These are phyloP conservation scores for Brachionichthys hirsutus DNA, from an alignment of 2,113 vertebrate genomes.

Conservation along the genomic window DNA sequence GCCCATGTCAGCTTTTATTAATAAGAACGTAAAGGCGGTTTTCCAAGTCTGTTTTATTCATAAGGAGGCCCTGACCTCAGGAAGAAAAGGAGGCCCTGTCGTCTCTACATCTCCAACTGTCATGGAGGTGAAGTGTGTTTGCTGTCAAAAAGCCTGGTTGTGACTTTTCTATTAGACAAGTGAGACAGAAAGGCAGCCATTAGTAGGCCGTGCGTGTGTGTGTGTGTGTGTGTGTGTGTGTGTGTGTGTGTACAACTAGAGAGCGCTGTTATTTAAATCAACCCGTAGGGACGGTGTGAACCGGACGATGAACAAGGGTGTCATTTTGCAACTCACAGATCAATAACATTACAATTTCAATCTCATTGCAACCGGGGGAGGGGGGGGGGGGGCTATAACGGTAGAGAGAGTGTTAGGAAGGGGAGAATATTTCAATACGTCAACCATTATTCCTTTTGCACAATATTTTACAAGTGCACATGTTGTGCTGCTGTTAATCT, in stretches of 20 bases:
- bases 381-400: neutral
- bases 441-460: slow-evolving; percentile 16
- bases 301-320: slow-evolving; percentile 17
- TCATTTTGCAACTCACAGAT: slow-evolving; percentile 46
- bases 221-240: neutral
- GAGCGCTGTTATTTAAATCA: neutral
- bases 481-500: slow-evolving; percentile 23
- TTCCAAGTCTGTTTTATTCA: too few relatives aligned
- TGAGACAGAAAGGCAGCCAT: too few relatives aligned
- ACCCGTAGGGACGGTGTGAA: neutral
- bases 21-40: too few relatives aligned
- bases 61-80: too few relatives aligned
- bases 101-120: too few relatives aligned
- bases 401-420: neutral
- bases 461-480: slow-evolving; percentile 1
- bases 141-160: too few relatives aligned
- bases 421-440: slow-evolving; percentile 2
- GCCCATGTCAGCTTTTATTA: too few relatives aligned
- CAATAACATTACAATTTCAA: slow-evolving; percentile 56
- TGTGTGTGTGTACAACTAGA: neutral
- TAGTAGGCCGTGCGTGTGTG: too few relatives aligned
- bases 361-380: slow-evolving; percentile 6
- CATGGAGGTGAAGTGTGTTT: too few relatives aligned
- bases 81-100: too few relatives aligned
- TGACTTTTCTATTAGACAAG: too few relatives aligned